Conservation (phyloP, 2,797 vertebrate species). For the Fundulus diaphanus region DNA sequence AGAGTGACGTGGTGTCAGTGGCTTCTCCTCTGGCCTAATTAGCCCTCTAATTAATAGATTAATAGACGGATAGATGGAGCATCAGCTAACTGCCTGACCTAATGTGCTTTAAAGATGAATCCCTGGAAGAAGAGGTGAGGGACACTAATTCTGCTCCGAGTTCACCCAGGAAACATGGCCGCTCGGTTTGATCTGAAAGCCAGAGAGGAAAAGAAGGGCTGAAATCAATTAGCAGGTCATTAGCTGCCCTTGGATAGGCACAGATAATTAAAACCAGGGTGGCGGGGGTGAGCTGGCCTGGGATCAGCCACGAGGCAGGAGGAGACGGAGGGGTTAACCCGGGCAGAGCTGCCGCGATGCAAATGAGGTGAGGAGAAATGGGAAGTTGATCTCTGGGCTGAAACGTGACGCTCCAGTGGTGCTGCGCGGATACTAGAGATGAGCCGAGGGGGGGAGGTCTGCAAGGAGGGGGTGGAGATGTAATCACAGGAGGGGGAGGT, state of each 20-base stretch:
- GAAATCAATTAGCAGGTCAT: slow-evolving; percentile 83
- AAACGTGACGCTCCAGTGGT: slow-evolving; percentile 43
- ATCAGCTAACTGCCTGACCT: slow-evolving; percentile 59
- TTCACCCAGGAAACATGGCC: not conserved
- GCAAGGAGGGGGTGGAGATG: slow-evolving; percentile 4
- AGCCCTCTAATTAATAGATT: slow-evolving; percentile 83
- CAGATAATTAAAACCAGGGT: slow-evolving; percentile 80
- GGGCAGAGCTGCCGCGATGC: slow-evolving; percentile 13
- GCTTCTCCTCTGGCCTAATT: slow-evolving; percentile 83
- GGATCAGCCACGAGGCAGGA: too few species aligned
- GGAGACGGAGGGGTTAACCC: slow-evolving; percentile 44
- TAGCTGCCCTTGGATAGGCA: slow-evolving; percentile 83
- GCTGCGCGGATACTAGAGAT: slow-evolving; percentile 14
- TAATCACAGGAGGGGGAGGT: not conserved
- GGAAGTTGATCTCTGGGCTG: slow-evolving; percentile 38
- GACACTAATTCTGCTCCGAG: not conserved
- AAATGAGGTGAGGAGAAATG: slow-evolving; percentile 49
- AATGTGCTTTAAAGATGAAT: slow-evolving; percentile 57
- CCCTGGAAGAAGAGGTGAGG: slow-evolving; percentile 40
- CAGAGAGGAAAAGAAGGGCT: slow-evolving; percentile 43
- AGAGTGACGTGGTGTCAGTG: slow-evolving; percentile 67
- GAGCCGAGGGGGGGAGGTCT: not conserved
- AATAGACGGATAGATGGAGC: slow-evolving; percentile 73
- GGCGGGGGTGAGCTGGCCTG: slow-evolving; percentile 26
- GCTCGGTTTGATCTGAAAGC: slow-evolving; percentile 12